Evolutionary conservation across 2,113 vertebrate species (phyloP).

Genomic region (Istiophorus platypterus): DNA sequence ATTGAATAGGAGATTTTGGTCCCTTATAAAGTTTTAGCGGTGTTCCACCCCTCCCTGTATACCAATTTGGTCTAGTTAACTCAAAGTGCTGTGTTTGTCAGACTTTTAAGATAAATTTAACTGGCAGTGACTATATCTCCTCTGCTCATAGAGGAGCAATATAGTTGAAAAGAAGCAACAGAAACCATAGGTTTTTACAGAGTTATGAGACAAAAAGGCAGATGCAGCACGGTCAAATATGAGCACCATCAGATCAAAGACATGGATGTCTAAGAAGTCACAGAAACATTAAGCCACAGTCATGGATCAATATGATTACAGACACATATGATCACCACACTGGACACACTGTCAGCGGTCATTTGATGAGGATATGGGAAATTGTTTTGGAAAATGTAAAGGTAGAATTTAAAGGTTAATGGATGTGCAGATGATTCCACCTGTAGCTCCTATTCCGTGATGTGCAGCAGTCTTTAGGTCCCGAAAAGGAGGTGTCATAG

Average conservation of each 20-base stretch:
- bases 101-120: background rate
- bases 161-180: background rate
- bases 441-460: background rate
- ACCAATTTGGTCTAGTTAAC: conserved; percentile 10
- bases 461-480: conserved; percentile 22
- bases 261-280: background rate
- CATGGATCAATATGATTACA: background rate
- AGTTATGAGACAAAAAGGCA: background rate
- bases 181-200: background rate
- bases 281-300: background rate
- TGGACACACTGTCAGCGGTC: conserved; percentile 9
- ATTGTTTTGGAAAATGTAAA: background rate
- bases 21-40: background rate
- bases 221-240: conserved; percentile 16
- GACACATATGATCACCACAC: background rate
- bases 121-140: conserved; percentile 50
- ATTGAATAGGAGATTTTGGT: conserved; percentile 23
- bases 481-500: conserved; percentile 24
- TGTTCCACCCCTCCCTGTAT: background rate
- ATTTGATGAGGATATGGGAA: background rate
- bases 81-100: background rate
- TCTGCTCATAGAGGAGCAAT: background rate
- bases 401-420: background rate
- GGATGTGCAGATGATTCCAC: conserved; percentile 1
- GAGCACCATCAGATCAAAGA: background rate